phyloP scores from a whole-genome alignment of 2,113 vertebrate species.

The Xiphophorus couchianus region DNA sequence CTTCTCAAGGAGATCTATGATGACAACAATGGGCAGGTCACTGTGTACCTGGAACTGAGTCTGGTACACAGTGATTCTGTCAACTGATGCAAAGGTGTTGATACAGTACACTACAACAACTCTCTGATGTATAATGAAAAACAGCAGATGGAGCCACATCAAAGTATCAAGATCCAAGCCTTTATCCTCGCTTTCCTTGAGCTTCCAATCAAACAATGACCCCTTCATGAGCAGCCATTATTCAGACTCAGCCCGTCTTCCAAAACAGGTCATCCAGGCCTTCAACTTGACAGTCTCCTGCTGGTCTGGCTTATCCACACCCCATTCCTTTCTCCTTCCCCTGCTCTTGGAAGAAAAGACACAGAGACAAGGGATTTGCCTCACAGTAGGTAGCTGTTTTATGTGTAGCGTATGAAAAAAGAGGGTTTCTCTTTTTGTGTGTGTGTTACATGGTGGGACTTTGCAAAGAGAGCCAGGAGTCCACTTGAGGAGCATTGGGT shows the following conservation, averaged over 20 bases:
- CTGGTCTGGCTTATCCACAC: constrained; percentile 76
- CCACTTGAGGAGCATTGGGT: constrained; percentile 72
- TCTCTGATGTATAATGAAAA: constrained; percentile 1
- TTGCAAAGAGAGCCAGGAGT: constrained; percentile 69
- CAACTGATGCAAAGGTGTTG: constrained; percentile 1
- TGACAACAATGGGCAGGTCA: neutral
- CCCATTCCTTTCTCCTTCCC: constrained; percentile 74
- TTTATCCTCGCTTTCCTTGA: constrained; percentile 39
- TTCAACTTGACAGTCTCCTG: constrained; percentile 76
- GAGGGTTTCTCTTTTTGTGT: constrained; percentile 20
- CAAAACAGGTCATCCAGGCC: constrained; percentile 72
- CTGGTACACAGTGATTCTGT: neutral
- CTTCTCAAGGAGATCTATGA: neutral
- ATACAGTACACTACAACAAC: neutral
- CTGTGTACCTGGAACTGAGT: neutral
- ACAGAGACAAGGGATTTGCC: constrained; percentile 76
- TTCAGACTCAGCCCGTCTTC: constrained; percentile 46
- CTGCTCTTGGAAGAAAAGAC: constrained; percentile 72
- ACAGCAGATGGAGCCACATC: constrained; percentile 38
- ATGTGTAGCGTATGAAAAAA: constrained; percentile 71
- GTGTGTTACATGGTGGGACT: constrained; percentile 59
- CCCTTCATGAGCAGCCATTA: constrained; percentile 59
- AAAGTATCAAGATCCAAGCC: constrained; percentile 31
- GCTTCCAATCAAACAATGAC: constrained; percentile 62
- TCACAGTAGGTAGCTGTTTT: constrained; percentile 76